Percentiles rank a stretch among this genome's conserved stretches.
Conservation (phyloP, 2,113 vertebrate genomes). For the Psilopsiagon aymara region DNA sequence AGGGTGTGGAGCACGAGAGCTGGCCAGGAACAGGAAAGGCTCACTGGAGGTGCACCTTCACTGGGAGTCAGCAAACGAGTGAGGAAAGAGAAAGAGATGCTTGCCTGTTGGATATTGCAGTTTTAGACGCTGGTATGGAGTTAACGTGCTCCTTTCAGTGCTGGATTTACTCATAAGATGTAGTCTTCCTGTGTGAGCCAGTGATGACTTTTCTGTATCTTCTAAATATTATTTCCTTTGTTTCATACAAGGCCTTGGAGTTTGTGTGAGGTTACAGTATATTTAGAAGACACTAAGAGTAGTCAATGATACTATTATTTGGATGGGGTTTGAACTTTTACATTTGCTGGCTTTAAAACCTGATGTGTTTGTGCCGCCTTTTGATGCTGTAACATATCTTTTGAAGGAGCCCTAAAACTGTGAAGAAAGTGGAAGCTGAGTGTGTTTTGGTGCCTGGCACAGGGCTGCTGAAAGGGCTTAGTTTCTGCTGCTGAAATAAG, state of each 20-base stretch:
- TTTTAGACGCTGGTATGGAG: not conserved
- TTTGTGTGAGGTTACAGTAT: not conserved
- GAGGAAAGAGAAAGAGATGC: not conserved
- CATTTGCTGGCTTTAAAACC: not conserved
- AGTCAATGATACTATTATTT: not conserved
- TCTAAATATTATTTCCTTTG: not conserved
- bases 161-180: not conserved
- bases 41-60: accelerated
- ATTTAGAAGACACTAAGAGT: not conserved
- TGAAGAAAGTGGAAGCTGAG: not conserved
- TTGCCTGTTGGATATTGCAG: not conserved
- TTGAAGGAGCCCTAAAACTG: not conserved
- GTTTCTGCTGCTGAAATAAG: not conserved
- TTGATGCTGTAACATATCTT: not conserved
- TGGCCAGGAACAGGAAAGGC: not conserved
- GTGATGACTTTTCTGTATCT: not conserved
- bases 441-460: not conserved
- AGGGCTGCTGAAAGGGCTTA: not conserved
- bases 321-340: not conserved
- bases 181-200: not conserved
- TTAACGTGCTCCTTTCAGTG: not conserved
- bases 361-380: not conserved
- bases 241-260: not conserved
- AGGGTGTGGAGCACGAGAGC: not conserved
- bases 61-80: not conserved